Base-by-base conservation (phyloP, 1,140 invertebrate genomes). In the Galleria mellonella region DNA sequence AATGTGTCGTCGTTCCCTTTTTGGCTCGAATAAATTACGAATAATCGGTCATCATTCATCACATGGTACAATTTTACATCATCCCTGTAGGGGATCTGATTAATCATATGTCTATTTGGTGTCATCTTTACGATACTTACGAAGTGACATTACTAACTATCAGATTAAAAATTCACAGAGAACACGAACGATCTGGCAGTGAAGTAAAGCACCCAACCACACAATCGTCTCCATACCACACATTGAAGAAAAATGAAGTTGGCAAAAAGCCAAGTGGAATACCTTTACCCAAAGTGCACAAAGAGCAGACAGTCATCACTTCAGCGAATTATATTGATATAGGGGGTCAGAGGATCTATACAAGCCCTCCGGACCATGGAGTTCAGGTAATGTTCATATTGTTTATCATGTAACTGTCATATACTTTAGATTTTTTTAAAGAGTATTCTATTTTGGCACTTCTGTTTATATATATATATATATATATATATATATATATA, bases 201-300 rank as follows among this genome's bases (percentile, higher is more conserved):
- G 81, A 84, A 63, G 74, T 83, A 9, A 86, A 84, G 54, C 84
- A 87, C 49, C 54, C 82, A 11, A 65, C 67, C 2, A 72, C 68
- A 23, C 84, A 86, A 37, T 86, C 85, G n/a, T 84, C 83, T 8
- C 84, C 75, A 9, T 87, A 83, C 43, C 86, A 87, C 47, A 85
- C 82, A 0, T 42, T 85, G 17, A 85, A 85, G 38, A 83, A 83
- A 49, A 59, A 32, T 10, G 79, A 81, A 39, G 55, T 54, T 6
- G 51, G 54, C 1, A 86, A 86, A 58, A 86, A 87, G 43, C 76
- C 78, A 0, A 87, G 86, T 51, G 86, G 83, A 6, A 87, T 87
- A 38, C 86, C 86, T 4, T 47, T 87, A 33, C 81, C 86, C 0
- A 83, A 83, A 43, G 37, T 72, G 9, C 76, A 79, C 47, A 83